These are phyloP conservation scores for Salarias fasciatus DNA, from an alignment of 2,797 vertebrate species.

Conservation along the genomic window DNA sequence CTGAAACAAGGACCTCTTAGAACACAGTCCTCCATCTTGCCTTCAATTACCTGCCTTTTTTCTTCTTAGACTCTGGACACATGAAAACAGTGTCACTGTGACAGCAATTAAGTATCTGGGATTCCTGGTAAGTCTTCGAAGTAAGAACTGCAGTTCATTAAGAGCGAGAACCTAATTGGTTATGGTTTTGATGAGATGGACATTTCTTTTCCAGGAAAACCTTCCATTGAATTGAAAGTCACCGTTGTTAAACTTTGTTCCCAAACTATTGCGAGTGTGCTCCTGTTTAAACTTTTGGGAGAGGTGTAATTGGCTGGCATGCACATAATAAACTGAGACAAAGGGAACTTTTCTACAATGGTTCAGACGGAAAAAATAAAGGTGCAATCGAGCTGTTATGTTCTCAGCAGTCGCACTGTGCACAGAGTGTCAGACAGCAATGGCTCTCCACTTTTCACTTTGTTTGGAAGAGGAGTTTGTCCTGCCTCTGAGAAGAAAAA, in stretches of 20 bases:
- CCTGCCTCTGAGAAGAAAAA: too few relatives aligned
- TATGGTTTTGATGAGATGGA: slow-evolving; percentile 15
- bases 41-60: slow-evolving; percentile 17
- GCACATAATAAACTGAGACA: slow-evolving; percentile 1
- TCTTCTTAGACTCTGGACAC: slow-evolving; percentile 16
- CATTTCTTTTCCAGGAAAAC: slow-evolving; percentile 9
- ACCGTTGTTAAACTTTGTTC: too few relatives aligned
- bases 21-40: slow-evolving; percentile 1
- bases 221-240: not conserved
- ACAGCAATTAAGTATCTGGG: slow-evolving; percentile 46
- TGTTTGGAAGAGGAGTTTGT: not conserved
- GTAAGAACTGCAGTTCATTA: slow-evolving; percentile 39
- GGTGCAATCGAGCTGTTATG: not conserved
- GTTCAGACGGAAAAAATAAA: slow-evolving; percentile 4
- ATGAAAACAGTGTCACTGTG: slow-evolving; percentile 13
- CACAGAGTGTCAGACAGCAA: too few relatives aligned
- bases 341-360: not conserved
- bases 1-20: slow-evolving; percentile 7
- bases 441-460: too few relatives aligned
- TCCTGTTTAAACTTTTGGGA: slow-evolving; percentile 10
- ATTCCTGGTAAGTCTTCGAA: slow-evolving; percentile 9
- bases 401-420: too few relatives aligned
- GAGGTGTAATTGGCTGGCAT: not conserved
- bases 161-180: slow-evolving; percentile 18
- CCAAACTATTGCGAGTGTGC: not conserved